Base-by-base conservation (phyloP, 2,888 invertebrate genomes). In the Limnephilus auricula region DNA sequence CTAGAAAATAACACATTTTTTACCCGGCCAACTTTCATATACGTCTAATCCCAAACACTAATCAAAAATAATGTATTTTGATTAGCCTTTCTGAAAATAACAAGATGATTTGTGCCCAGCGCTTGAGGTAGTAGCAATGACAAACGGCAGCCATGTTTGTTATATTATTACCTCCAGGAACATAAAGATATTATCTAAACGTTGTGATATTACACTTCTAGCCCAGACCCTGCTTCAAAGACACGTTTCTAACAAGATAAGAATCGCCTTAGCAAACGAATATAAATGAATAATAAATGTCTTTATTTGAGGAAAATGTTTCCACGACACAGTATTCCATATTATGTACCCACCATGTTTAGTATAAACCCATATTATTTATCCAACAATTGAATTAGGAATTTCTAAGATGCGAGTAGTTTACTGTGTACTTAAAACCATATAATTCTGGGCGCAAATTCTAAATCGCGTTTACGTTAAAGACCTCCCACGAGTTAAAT, bases 171-270 rank as follows among this genome's bases (percentile, higher is more conserved):
- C 40, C 40, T 85, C 45, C n/a, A 30, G 15, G 85, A 85, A 40
- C 37, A 40, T 85, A 85, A 85, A 85, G 45, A 85, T 85, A n/a
- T 37, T 13, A 85, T 85, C 85, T 85, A 85, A 85, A 85, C 40
- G 85, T 85, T 45, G 34, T 25, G 85, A 85, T 85, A 85, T 85
- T 85, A 85, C 85, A 85, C 85, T 85, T 84, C 85, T 40, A 85
- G 40, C 85, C 40, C 3, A 30, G 85, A 45, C 85, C 45, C 30
- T 9, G 25, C 32, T 34, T 40, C 30, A n/a, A 30, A 45, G 40
- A 85, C 85, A 40, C 85, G 85, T 85, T 40, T n/a, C 45, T 85
- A 40, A 34, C 40, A n/a, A 85, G 85, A 85, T 85, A 37, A 85
- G 40, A 85, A 85, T 85, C 85, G 40, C 40, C 40, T 37, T 40